Base-by-base conservation (phyloP, 1,140 invertebrate genomes). In the Aphelenchoides besseyi region DNA sequence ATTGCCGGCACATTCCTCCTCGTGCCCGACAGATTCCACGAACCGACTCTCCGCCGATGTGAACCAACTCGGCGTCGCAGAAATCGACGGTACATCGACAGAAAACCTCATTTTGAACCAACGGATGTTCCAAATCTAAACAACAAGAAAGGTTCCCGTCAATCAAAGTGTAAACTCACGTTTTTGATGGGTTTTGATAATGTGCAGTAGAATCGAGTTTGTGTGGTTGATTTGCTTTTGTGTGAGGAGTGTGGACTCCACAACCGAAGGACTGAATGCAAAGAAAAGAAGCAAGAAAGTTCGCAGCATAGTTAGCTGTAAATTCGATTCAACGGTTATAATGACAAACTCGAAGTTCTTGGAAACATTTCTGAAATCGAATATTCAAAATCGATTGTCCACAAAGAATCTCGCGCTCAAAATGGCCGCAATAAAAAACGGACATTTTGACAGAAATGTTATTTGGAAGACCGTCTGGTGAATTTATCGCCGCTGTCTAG, bases 1-100 rank as follows among this genome's bases (percentile, higher is more conserved):
- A 70, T 71, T 69, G 35, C 8, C 69, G 69, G 48, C 70, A 72
- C 35, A 74, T 29, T 72, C 70, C 70, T 29, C 70, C 70, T 2
- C 32, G 28, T 2, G 70, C 53, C 0, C 70, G 70, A 52, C 70
- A 72, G 8, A 72, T 72, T 36, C 70, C 70, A 12, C 70, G 18
- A 33, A 35, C 35, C 26, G 29, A 18, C 9, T 30, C 29, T 12
- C 70, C 70, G 37, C 32, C 70, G 26, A 72, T 72, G 12, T 72
- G 29, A 23, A 72, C 70, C 12, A 72, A 35, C 35, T 72, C 70
- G n/a, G 2, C 18, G 48, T 72, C 70, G 28, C 70, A 72, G 33
- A 30, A 8, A 3, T 32, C 37, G n/a, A 53, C 70, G 37, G 35
- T 72, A 35, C 70, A 72, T 30, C 52, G 35, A 35, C 70, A 72